These are phyloP conservation scores for rat (Rattus norvegicus) DNA, from an alignment of 2,113 vertebrate species.

Conservation along the genomic window GRCr8 NC_086039.1:7947001-7947500, in stretches of 20 bases:
- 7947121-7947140: too few relatives aligned
- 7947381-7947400: background rate
- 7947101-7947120: too few relatives aligned
- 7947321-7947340: background rate
- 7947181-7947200: too few relatives aligned
- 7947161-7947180: too few relatives aligned
- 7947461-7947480: background rate
- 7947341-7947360: background rate
- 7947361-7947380: background rate
- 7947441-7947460: background rate
- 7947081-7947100: too few relatives aligned
- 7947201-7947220: too few relatives aligned
- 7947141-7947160: too few relatives aligned
- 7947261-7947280: conserved; percentile 11
- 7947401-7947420: background rate
- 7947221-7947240: too few relatives aligned
- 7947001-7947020: background rate
- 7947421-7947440: conserved; percentile 37
- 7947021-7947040: background rate
- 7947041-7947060: background rate
- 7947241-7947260: conserved; percentile 5
- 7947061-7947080: too few relatives aligned
- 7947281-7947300: conserved; percentile 19
- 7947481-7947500: background rate
- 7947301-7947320: background rate